Base-by-base conservation (phyloP, 2,888 invertebrate species). In the Metalampra italica region DNA sequence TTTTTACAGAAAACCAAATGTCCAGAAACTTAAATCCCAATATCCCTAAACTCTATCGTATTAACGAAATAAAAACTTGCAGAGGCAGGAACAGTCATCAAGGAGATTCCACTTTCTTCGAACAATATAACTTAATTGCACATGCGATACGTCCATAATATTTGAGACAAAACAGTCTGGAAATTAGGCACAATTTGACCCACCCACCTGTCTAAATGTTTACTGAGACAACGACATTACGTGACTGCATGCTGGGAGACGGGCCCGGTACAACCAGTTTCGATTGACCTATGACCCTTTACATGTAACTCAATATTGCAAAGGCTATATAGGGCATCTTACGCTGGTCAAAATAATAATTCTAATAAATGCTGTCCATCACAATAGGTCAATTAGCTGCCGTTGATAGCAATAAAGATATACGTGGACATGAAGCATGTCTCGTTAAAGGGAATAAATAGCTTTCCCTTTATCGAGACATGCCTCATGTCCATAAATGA, bases 151-250 rank as follows among this genome's bases (percentile, higher is more conserved):
- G 12, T 39, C 39, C 15, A 14, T 14, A 39, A 22, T 29, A 9
- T 9, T 14, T 14, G 7, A 41, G 41, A 29, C 41, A 29, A 22
- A 22, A 39, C 11, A 8, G 41, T 32, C 32, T 32, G 34, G 44
- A 52, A 66, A 70, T 67, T 66, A 63, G 59, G 49, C 53, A 58
- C 47, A 45, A 47, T 47, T 54, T 52, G 51, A 46, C 54, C 58
- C 66, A 68, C 62, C 58, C 66, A 68, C 62, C 67, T 68, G 72
- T 54, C 53, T 58, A 60, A 70, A 70, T 55, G 61, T 64, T 64
- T 62, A 56, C 56, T 54, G 42, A 49, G 42, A 46, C 38, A 59
- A 56, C 56, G 30, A 38, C 40, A 45, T 52, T 57, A 54, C 53
- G 53, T 54, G 55, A 53, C 49, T 54, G 53, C 51, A 56, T 54